Conservation (phyloP, 2,797 vertebrate genomes). For the Notolabrus celidotus region DNA sequence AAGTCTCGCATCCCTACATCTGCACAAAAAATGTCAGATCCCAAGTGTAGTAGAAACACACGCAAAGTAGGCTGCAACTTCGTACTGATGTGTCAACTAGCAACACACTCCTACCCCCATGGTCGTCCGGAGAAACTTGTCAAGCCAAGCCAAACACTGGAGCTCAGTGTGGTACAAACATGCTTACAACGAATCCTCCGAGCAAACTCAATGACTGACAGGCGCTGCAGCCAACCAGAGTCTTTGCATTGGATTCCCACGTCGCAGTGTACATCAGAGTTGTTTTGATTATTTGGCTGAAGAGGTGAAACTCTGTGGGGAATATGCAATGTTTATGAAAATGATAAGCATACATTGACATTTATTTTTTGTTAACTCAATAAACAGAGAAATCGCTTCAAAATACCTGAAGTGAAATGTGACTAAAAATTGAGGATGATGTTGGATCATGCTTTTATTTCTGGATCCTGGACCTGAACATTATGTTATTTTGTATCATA, state of each 20-base stretch:
- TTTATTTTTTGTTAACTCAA: neutral
- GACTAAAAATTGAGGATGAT: too few species aligned
- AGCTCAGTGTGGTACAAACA: conserved; percentile 69
- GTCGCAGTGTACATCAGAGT: conserved; percentile 12
- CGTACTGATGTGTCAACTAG: conserved; percentile 64
- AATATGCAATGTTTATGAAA: neutral
- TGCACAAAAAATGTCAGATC: conserved; percentile 31
- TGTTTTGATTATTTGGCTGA: conserved; percentile 47
- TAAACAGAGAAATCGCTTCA: neutral
- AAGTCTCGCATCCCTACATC: conserved; percentile 66
- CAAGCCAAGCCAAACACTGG: conserved; percentile 79
- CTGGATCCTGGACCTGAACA: too few species aligned
- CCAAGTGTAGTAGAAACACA: conserved; percentile 11
- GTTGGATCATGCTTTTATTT: too few species aligned
- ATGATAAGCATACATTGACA: accelerated
- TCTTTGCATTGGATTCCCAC: conserved; percentile 35
- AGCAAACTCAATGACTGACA: conserved; percentile 67
- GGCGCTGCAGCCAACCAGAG: conserved; percentile 66
- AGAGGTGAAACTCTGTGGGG: neutral
- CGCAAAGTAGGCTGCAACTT: conserved; percentile 50
- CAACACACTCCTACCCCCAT: conserved; percentile 66
- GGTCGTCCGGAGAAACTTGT: conserved; percentile 79
- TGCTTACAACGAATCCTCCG: conserved; percentile 64
- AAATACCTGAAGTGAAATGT: too few species aligned
- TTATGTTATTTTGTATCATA: too few species aligned